Evolutionary conservation across 2,888 invertebrate species (phyloP).

Genomic region (Opisthograptis luteolata): DNA sequence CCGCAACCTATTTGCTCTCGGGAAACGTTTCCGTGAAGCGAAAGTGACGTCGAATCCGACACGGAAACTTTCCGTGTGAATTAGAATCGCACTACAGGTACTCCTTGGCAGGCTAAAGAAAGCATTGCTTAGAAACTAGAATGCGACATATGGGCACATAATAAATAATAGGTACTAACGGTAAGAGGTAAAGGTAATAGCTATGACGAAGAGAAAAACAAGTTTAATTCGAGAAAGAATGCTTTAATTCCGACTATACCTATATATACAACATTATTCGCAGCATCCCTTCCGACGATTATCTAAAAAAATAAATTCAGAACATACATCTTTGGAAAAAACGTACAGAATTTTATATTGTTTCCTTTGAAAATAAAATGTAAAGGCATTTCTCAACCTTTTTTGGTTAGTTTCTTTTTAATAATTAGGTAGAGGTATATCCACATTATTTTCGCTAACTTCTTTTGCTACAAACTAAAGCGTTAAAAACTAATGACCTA

Average conservation of each 20-base stretch:
- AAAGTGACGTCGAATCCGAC: too few species aligned
- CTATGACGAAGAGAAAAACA: too few species aligned
- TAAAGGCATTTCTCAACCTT: slow-evolving; percentile 3
- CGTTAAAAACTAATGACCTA: slow-evolving; percentile 30
- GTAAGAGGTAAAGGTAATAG: too few species aligned
- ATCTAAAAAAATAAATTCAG: slow-evolving; percentile 63
- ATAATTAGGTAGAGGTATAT: slow-evolving; percentile 32
- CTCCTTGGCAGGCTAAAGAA: too few species aligned
- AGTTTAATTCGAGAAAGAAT: slow-evolving; percentile 53
- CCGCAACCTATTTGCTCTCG: too few species aligned
- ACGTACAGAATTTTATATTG: slow-evolving; percentile 49
- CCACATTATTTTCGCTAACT: slow-evolving; percentile 1
- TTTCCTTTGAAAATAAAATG: slow-evolving; percentile 32
- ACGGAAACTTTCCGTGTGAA: too few species aligned
- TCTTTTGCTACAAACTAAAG: slow-evolving; percentile 11
- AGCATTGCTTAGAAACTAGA: too few species aligned
- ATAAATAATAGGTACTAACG: too few species aligned
- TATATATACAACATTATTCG: slow-evolving; percentile 60
- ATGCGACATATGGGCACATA: too few species aligned
- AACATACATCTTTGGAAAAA: slow-evolving; percentile 63
- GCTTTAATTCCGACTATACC: slow-evolving; percentile 57
- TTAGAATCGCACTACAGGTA: too few species aligned
- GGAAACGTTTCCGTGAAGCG: too few species aligned
- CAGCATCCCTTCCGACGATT: slow-evolving; percentile 53
- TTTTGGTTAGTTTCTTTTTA: slow-evolving; percentile 13